Evolutionary conservation across 92 coral and sea anemone species (phyloP).

Genomic region (Heliopora coerulea): DNA sequence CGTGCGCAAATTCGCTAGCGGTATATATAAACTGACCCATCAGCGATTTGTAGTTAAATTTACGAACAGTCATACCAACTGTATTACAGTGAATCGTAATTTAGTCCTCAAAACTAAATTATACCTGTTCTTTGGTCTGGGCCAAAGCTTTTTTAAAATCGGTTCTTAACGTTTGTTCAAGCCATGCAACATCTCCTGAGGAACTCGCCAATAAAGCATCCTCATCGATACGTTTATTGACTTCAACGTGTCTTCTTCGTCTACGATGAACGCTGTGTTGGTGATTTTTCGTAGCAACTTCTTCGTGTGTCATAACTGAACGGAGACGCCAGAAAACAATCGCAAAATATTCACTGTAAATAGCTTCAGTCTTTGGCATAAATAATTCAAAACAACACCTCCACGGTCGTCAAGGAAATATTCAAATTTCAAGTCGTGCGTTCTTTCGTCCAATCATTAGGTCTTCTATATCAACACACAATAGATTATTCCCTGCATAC

Average conservation of each 20-base stretch:
- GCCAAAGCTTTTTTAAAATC: conserved; percentile 60
- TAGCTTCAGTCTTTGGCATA: neutral
- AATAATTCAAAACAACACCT: neutral
- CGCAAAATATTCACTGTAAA: too few relatives aligned
- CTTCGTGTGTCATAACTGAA: conserved; percentile 2
- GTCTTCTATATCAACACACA: too few relatives aligned
- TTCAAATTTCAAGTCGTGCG: conserved; percentile 8
- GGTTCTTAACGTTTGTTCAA: conserved; percentile 85
- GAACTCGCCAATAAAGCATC: conserved; percentile 93
- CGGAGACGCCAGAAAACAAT: too few relatives aligned
- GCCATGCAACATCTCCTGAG: conserved; percentile 93
- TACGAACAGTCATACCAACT: too few relatives aligned
- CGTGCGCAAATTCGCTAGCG: too few relatives aligned
- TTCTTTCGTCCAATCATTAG: neutral
- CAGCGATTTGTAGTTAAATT: too few relatives aligned
- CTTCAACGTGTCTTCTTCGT: conserved; percentile 69
- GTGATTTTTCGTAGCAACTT: conserved; percentile 30
- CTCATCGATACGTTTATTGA: conserved; percentile 78
- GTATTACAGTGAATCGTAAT: too few relatives aligned
- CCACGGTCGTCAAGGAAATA: conserved; percentile 39
- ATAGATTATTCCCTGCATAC: too few relatives aligned
- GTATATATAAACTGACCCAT: too few relatives aligned
- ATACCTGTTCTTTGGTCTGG: conserved; percentile 74
- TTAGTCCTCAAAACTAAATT: conserved; percentile 43
- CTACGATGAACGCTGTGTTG: conserved; percentile 56